Evolutionary conservation across 2,888 invertebrate genomes (phyloP), one percentile per base, ranked within the genome.

Genomic region (Drosophila buzzatii): DNA sequence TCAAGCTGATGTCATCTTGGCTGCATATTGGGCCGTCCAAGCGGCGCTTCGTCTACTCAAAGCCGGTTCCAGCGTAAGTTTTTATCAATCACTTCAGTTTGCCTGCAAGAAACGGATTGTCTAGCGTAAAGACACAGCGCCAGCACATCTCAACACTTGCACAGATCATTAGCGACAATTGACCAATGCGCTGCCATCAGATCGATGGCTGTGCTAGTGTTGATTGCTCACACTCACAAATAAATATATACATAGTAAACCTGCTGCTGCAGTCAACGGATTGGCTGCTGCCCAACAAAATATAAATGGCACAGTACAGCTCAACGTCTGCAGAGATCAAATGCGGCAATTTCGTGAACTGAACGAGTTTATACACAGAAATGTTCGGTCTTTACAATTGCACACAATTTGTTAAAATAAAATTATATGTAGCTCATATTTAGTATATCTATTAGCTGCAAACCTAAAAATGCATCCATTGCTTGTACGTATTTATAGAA

Each of bases 1-100:
- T 70, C 97, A 97, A 92, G 99, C 99, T 47, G 99, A 99, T 94
- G 99, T 97, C 16, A 95, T 99, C 61, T 94, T 98, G 85, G 99
- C 99, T 67, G 99, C 99, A 1, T 97, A 99, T 93, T 96, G 96
- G 94, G 99, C 99, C 49, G 97, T 98, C 68, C 99, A 99, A 94
- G 98, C 98, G 76, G 99, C 99, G 62, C 94, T 99, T 81, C 95
- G 99, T 90, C 94, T 99, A 85, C 95, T 99, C 56, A 97, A 98
- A 93, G 97, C 98, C 59, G 98, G 97, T 76, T 97, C 96, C 94
- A 98, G 97, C 94, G 97, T 97, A 94, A 92, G 92, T 91, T 2
- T 16, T 7, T 81, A 16, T 23, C n/a, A 2, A 20, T 20, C 20
- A 56, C 10, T 1, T 8, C n/a, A 12, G 14, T 12, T 1, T 1